phyloP scores from a whole-genome alignment of 2,888 invertebrate species.

The Gastracanthus pulcherrimus region DNA sequence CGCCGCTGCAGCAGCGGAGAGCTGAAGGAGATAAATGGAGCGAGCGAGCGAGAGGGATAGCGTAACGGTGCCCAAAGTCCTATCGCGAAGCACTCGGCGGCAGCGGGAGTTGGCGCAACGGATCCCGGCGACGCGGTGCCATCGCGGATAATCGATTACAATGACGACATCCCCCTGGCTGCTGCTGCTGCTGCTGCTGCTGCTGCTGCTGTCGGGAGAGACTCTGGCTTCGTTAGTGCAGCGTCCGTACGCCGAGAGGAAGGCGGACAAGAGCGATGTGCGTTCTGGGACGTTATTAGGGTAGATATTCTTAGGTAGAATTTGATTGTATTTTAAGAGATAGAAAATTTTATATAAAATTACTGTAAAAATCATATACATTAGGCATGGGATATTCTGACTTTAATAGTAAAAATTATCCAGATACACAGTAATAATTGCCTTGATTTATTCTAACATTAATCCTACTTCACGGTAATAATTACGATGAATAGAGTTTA shows the following conservation, averaged over 20 bases:
- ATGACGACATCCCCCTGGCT: conserved; percentile 45
- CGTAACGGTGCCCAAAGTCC: conserved; percentile 43
- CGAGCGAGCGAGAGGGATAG: conserved; percentile 58
- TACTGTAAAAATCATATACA: too few relatives aligned
- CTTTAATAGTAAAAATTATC: too few relatives aligned
- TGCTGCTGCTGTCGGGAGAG: background rate
- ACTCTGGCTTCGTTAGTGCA: background rate
- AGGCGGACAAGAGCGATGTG: too few relatives aligned
- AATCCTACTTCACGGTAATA: too few relatives aligned
- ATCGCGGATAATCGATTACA: conserved; percentile 66
- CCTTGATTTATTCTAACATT: too few relatives aligned
- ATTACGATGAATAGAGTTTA: too few relatives aligned
- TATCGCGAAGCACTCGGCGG: conserved; percentile 46
- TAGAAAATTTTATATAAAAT: too few relatives aligned
- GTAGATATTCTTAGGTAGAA: too few relatives aligned
- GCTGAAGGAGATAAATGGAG: conserved; percentile 67
- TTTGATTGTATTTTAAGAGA: too few relatives aligned
- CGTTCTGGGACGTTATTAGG: too few relatives aligned
- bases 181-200: background rate
- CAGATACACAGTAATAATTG: too few relatives aligned
- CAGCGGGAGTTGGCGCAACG: conserved; percentile 69
- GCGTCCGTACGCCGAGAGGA: background rate
- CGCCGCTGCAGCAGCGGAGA: conserved; percentile 63
- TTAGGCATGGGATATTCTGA: too few relatives aligned
- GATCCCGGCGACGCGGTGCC: conserved; percentile 59